These are phyloP conservation scores for Microcebus tavaratra DNA, from an alignment of 2,113 vertebrate species.

Conservation along the genomic window DNA sequence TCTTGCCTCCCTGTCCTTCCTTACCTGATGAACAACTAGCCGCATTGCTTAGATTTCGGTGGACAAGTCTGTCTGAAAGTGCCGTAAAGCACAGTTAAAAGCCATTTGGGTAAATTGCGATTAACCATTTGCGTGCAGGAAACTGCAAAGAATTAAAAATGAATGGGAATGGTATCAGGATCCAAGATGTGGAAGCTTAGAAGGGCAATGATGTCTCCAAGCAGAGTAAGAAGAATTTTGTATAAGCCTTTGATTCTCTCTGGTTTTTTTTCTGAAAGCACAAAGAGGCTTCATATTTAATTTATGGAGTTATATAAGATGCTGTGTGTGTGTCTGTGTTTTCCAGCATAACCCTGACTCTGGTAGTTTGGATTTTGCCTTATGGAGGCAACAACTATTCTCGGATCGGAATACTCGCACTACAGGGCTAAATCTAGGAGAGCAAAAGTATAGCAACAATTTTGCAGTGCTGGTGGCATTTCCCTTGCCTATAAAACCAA, in stretches of 20 bases:
- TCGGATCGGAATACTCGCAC: slow-evolving; percentile 73
- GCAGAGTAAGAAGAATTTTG: slow-evolving; percentile 57
- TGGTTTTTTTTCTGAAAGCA: slow-evolving; percentile 65
- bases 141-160: not conserved
- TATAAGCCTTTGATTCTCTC: slow-evolving; percentile 57
- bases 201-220: slow-evolving; percentile 32
- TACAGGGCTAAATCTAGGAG: slow-evolving; percentile 70
- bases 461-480: slow-evolving; percentile 82
- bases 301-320: slow-evolving; percentile 62
- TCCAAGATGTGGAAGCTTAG: not conserved
- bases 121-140: slow-evolving; percentile 48
- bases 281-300: slow-evolving; percentile 70
- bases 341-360: slow-evolving; percentile 67
- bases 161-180: not conserved
- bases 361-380: slow-evolving; percentile 70
- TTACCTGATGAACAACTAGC: not conserved
- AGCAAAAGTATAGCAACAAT: slow-evolving; percentile 68
- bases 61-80: not conserved
- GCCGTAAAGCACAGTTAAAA: slow-evolving; percentile 38
- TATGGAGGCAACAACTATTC: slow-evolving; percentile 72
- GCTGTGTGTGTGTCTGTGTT: not conserved
- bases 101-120: not conserved
- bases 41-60: not conserved
- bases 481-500: slow-evolving; percentile 82
- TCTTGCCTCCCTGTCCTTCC: not conserved